Conservation (phyloP, 2,113 vertebrate species). For the Pteronura brasiliensis region DNA sequence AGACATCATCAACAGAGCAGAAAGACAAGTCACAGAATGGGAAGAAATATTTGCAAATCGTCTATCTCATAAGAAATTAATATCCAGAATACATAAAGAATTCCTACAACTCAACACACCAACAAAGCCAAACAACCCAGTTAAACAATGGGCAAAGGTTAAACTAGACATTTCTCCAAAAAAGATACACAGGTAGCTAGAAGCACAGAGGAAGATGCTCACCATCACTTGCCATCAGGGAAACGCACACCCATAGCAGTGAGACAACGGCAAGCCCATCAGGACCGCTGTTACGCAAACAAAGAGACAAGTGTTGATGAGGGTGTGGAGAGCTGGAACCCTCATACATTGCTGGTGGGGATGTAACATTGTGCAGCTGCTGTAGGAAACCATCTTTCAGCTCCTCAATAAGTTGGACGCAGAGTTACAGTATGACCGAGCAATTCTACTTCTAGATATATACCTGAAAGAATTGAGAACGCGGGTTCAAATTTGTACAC, state of each 20-base stretch:
- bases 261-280: neutral
- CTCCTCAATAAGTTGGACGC: neutral
- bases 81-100: slow-evolving; percentile 12
- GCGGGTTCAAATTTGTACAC: neutral
- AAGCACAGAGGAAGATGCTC: neutral
- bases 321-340: neutral
- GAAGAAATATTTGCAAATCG: neutral
- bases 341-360: neutral
- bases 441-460: neutral
- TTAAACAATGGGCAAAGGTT: neutral
- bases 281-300: neutral
- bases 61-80: neutral
- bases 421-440: neutral
- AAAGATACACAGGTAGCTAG: neutral
- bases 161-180: neutral
- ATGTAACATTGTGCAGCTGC: neutral
- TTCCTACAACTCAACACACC: neutral
- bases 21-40: neutral
- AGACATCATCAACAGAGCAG: neutral
- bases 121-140: neutral
- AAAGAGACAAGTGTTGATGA: neutral
- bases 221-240: neutral
- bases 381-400: neutral
- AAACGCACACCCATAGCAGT: neutral
- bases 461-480: neutral